Conservation (phyloP, 2,888 invertebrate species). For the Syrista parreyssii region DNA sequence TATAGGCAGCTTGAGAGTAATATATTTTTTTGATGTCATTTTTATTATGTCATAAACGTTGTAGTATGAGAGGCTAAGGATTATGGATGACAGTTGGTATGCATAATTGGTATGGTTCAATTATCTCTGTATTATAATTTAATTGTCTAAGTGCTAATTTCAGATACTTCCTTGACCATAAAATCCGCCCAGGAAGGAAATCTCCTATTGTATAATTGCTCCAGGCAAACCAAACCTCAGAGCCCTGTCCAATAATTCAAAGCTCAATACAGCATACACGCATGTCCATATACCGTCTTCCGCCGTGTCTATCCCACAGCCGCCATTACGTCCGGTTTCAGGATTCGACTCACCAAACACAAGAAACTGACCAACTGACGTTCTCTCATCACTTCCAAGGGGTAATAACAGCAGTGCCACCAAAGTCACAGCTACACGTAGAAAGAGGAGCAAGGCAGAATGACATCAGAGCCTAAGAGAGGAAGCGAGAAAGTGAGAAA, state of each 20-base stretch:
- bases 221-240: background rate
- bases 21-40: background rate
- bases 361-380: constrained; percentile 35
- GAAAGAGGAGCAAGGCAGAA: background rate
- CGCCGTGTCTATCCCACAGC: background rate
- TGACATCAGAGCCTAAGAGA: constrained; percentile 31
- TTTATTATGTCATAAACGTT: background rate
- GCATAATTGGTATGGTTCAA: background rate
- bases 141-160: background rate
- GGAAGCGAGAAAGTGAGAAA: constrained; percentile 30
- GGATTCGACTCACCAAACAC: constrained; percentile 2
- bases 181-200: background rate
- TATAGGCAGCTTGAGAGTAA: background rate
- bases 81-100: background rate
- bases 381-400: constrained; percentile 42
- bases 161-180: background rate
- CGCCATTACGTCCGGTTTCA: background rate
- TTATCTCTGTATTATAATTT: background rate
- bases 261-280: background rate
- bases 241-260: background rate
- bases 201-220: background rate
- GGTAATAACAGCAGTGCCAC: background rate
- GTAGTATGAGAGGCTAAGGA: background rate
- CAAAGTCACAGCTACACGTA: background rate
- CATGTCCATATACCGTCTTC: background rate